Evolutionary conservation across 53 echinoderm and acorn worm genomes (phyloP).

Genomic region (Holothuria leucospilota): DNA sequence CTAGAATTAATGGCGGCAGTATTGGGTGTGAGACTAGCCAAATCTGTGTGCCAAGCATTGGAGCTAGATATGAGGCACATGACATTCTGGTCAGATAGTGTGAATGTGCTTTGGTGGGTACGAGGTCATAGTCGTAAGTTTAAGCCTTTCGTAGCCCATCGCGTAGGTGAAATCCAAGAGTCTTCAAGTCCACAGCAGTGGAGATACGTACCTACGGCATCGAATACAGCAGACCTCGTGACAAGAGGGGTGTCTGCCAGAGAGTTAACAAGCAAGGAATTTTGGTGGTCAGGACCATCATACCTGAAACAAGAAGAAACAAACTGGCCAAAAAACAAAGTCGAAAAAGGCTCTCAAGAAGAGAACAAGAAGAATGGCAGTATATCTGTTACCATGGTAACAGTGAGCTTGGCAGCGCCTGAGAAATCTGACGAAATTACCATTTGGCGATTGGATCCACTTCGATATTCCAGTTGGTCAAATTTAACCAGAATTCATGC

Average conservation of each 20-base stretch:
- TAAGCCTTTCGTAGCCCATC: constrained; percentile 16
- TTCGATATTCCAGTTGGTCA: constrained; percentile 12
- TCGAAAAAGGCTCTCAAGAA: neutral
- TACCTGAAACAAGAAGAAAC: too few relatives aligned
- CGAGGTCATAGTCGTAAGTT: too few relatives aligned
- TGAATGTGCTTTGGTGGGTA: too few relatives aligned
- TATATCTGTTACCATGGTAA: neutral
- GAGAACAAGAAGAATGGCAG: neutral
- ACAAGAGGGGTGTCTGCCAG: too few relatives aligned
- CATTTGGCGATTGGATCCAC: neutral
- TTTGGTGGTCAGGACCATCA: neutral
- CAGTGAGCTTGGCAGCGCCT: too few relatives aligned
- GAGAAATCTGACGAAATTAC: neutral
- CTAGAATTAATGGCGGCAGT: constrained; percentile 51
- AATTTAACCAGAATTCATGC: too few relatives aligned
- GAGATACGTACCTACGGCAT: too few relatives aligned
- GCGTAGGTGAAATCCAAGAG: constrained; percentile 9
- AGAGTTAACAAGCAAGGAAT: neutral
- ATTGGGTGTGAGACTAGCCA: too few relatives aligned
- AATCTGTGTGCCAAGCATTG: too few relatives aligned
- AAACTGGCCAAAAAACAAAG: too few relatives aligned
- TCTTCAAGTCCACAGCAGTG: neutral
- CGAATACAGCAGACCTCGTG: too few relatives aligned
- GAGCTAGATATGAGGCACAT: neutral
- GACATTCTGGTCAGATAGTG: constrained; percentile 36